Conservation (phyloP, 92 coral and sea anemone species). For the Parazoanthus swiftii region DNA sequence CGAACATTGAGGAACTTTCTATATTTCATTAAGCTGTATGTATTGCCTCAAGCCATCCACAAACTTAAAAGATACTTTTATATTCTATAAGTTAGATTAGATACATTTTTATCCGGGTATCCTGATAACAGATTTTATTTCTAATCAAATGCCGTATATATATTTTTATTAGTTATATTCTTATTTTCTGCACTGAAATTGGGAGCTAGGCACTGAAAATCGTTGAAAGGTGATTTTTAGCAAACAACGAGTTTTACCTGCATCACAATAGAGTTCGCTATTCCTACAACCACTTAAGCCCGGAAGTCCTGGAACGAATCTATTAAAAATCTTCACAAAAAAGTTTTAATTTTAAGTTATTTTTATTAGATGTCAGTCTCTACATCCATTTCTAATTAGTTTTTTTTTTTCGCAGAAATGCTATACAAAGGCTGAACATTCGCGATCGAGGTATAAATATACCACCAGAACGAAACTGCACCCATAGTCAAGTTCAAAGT, state of each 20-base stretch:
- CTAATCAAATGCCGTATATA: no score
- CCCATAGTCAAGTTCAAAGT: neutral
- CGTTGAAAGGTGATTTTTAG: no score
- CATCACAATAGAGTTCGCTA: neutral
- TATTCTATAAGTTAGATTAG: no score
- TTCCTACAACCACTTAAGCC: neutral
- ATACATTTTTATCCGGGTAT: no score
- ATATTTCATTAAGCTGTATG: neutral
- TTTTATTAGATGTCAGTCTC: neutral
- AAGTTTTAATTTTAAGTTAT: neutral
- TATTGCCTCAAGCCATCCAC: neutral
- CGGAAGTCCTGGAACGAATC: neutral
- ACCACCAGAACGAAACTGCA: neutral
- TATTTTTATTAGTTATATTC: no score
- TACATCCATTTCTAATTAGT: constrained; percentile 2
- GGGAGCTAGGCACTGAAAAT: no score
- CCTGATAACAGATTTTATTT: no score
- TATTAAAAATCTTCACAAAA: neutral
- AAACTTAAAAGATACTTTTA: neutral
- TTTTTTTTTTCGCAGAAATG: neutral
- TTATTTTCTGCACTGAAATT: no score
- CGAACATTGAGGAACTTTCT: neutral
- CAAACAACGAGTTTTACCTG: no score
- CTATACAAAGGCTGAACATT: neutral
- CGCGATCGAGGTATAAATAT: neutral